Evolutionary conservation across 2,888 invertebrate genomes (phyloP), one percentile per base, ranked within the genome.

Genomic region (Limnephilus rhombicus): DNA sequence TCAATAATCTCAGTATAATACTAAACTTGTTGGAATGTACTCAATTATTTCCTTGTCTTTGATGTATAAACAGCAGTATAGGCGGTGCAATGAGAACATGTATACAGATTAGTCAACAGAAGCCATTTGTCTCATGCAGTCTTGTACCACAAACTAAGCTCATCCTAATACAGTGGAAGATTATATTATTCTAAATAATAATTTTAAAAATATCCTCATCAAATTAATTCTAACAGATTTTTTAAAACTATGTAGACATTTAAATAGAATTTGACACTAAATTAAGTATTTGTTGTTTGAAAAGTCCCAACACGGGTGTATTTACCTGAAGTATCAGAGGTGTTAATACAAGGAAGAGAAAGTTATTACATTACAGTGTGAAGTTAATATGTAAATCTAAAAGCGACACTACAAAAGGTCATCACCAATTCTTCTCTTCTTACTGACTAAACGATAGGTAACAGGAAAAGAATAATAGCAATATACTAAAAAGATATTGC

Each of bases 111-210:
- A 68, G 68, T 68, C 68, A 68, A 68, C 68, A 68, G 68, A 68
- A 68, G 68, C n/a, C n/a, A 7, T 68, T 24, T 24, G 68, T 68
- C 68, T 24, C 68, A 24, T n/a, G 68, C 68, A 68, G 68, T 68
- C 68, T 68, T 68, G 68, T 68, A n/a, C 68, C 24, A 31, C 31
- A 68, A 24, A 68, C 68, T n/a, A 88, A 34, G 80, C 80, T 89
- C 80, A 89, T 53, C 34, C 88, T 83, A 87, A 87, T 45, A 45
- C 53, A 41, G 37, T 87, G 86, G 91, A 88, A 91, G 87, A 85
- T 91, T 91, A 89, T 87, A 88, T 80, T 85, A 90, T 86, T 85
- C 80, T 80, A 91, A 91, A 88, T 89, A 80, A 89, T 91, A 91
- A 81, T 31, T 45, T 91, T 85, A 80, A 68, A 90, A 90, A 85